Percentiles rank a stretch among this genome's conserved stretches.
phyloP scores from a whole-genome alignment of 1,140 invertebrate genomes.

The Apis cerana region DNA sequence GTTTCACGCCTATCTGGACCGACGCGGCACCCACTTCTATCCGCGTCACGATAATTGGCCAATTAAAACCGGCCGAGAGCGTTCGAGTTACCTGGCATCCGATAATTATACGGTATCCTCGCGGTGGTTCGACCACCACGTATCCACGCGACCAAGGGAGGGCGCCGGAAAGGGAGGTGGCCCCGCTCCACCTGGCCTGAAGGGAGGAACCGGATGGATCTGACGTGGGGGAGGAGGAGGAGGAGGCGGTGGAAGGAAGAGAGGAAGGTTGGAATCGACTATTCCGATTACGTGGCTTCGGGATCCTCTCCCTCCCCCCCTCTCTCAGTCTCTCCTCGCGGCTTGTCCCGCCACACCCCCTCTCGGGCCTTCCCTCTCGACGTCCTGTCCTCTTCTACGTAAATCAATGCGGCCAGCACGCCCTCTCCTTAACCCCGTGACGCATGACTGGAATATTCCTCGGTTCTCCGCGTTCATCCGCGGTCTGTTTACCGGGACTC shows the following conservation, averaged over 20 bases:
- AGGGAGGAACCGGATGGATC: slow-evolving; percentile 27
- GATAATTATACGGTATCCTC: slow-evolving; percentile 80
- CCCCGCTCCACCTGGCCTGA: background rate
- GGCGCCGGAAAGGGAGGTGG: slow-evolving; percentile 29
- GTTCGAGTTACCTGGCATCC: slow-evolving; percentile 80
- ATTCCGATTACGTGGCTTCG: slow-evolving; percentile 79
- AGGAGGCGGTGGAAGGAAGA: slow-evolving; percentile 53
- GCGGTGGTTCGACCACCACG: slow-evolving; percentile 75
- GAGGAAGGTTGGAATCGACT: slow-evolving; percentile 73
- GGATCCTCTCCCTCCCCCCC: slow-evolving; percentile 65
- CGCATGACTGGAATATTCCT: slow-evolving; percentile 68
- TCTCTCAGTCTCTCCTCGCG: slow-evolving; percentile 1
- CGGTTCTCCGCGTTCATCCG: slow-evolving; percentile 53
- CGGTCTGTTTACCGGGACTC: slow-evolving; percentile 51
- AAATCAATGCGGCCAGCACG: slow-evolving; percentile 73
- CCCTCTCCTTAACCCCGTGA: slow-evolving; percentile 70
- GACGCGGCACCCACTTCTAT: slow-evolving; percentile 71
- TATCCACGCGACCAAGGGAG: slow-evolving; percentile 76
- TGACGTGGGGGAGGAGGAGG: slow-evolving; percentile 38
- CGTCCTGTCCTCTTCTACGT: slow-evolving; percentile 64
- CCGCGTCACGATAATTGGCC: slow-evolving; percentile 80
- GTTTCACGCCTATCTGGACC: slow-evolving; percentile 79
- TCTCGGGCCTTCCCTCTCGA: slow-evolving; percentile 15
- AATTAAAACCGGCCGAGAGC: slow-evolving; percentile 79
- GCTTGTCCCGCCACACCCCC: too few relatives aligned